Base-by-base conservation (phyloP, 2,113 vertebrate species). In the Ellobius talpinus region DNA sequence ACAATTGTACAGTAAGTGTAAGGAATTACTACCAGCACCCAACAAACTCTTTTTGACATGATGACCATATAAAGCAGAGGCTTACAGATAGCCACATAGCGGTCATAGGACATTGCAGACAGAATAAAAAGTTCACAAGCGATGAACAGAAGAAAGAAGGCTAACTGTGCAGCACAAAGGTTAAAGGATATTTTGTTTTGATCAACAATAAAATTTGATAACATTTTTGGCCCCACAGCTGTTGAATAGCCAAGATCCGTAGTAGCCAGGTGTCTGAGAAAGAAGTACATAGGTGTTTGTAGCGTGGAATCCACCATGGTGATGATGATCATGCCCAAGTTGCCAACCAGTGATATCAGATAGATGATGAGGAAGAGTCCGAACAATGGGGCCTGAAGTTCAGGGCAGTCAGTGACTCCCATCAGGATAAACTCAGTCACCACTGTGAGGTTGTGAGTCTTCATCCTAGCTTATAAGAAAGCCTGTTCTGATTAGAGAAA, bases 31-130 rank as follows among this genome's bases (percentile, higher is more conserved):
- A 96, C 42, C 0, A 97, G 76, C 17, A 90, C 0, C 5, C 61
- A n/a, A 31, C 88, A 97, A 1, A 95, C 1, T 11, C 52, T 90
- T 50, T 55, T 72, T 10, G 96, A 97, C 95, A 97, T 96, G 77
- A 95, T 74, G 31, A 91, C 74, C 11, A 66, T 61, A 58, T 97
- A 96, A 6, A 95, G 87, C 4, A 97, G 76, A 79, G 96, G 96
- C 10, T 93, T 94, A n/a, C 95, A 97, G 47, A 97, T 97, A 81
- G 96, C 96, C 76, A 97, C 86, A 1, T 96, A 96, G 5, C 70
- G 76, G 24, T 97, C 96, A 52, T 94, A 97, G 1, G 96, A 74
- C 95, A 97, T 97, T 2, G 93, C 93, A 0, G 95, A 87, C 1
- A 97, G 36, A 50, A 98, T 95, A 33, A 96, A 97, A 45, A 96